Evolutionary conservation across 2,113 vertebrate species (phyloP), one percentile per base, ranked within the genome.

Genomic region (Microtus montanus): DNA sequence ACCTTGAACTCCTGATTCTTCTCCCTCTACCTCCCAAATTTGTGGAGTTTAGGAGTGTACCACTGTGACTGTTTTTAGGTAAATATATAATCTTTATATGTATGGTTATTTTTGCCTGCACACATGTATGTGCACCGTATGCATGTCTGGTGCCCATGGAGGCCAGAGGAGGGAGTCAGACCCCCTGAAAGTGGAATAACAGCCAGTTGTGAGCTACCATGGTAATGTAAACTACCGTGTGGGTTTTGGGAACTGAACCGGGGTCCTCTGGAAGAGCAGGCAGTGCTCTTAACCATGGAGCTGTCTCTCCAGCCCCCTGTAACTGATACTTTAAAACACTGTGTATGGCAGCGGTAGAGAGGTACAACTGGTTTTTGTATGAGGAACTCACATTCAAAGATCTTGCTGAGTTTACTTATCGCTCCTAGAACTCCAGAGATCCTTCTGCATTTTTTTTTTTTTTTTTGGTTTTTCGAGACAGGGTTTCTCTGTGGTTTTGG

Each of bases 51-150:
- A 84, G 58, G 8, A 28, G 80, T 11, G 38, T 28, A 33, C 14
- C 61, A 41, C 38, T 26, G 64, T 19, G 13, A 13, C 38, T 44
- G 8, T 14, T 44, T 85, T 63, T 66, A 85, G 26, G 52, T 7
- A 54, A 11, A 58, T n/a, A 58, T 24, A 24, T n/a, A 80, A 80
- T 58, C 19, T 58, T 80, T 22, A 54, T 58, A 49, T n/a, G 78
- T 24, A 33, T 80, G 49, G 10, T 20, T 24, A 13, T n/a, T 80
- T 80, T n/a, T 66, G 19, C 20, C 52, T n/a, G 49, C 33, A 58
- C 3, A 1, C 11, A 9, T 58, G 78, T 33, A 24, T n/a, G 52
- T n/a, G 9, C 10, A 6, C 49, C 1, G 0, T 17, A 33, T 35
- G 47, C 15, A 52, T 52, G 75, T 33, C 14, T 78, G 13, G 30